These are phyloP conservation scores for Coenobita brevimanus DNA, from an alignment of 1,140 invertebrate genomes.

Conservation along the genomic window DNA sequence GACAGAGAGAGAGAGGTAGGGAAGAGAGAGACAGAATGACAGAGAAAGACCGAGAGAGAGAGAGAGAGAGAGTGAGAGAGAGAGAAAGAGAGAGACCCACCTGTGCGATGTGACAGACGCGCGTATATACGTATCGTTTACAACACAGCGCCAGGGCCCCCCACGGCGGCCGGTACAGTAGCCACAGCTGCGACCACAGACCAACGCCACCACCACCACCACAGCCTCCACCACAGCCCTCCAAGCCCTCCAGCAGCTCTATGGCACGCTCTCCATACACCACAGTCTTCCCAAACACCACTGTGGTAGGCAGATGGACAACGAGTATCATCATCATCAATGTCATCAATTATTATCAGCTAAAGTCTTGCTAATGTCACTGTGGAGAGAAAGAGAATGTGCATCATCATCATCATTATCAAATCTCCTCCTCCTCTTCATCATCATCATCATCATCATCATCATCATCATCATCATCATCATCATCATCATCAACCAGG, in stretches of 20 bases:
- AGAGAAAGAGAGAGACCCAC: not conserved
- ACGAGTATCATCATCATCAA: not conserved
- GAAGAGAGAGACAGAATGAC: not conserved
- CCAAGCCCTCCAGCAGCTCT: constrained; percentile 25
- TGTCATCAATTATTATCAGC: no score
- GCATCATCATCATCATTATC: no score
- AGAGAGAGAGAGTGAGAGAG: not conserved
- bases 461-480: no score
- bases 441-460: no score
- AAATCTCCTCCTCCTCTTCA: no score
- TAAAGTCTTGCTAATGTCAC: no score
- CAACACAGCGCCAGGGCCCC: constrained; percentile 26
- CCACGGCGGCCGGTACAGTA: constrained; percentile 43
- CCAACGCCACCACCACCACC: constrained; percentile 24
- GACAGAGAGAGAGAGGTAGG: no score
- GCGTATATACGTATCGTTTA: constrained; percentile 29
- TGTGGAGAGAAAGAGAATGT: no score
- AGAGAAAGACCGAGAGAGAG: not conserved
- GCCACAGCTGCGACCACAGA: constrained; percentile 39
- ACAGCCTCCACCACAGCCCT: no score
- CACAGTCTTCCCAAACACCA: constrained; percentile 7
- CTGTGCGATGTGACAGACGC: constrained; percentile 30
- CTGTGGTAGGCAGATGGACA: not conserved
- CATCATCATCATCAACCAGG: no score
- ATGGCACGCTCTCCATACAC: constrained; percentile 21